These are phyloP conservation scores for Papilio glaucus DNA, from an alignment of 1,140 invertebrate species.

Conservation along the genomic window DNA sequence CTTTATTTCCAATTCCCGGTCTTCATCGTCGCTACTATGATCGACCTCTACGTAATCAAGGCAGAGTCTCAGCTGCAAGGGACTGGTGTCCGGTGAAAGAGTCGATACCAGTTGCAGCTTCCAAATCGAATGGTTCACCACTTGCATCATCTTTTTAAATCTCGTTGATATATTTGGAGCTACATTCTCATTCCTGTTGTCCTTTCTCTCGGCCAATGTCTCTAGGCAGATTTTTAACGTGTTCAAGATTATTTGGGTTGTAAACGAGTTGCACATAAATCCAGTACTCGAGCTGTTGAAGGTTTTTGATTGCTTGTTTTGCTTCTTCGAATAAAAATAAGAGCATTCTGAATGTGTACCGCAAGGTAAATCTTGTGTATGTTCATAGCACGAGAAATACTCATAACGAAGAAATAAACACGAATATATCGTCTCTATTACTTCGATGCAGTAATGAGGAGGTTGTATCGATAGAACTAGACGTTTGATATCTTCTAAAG, in stretches of 20 bases:
- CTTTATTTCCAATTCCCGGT: conserved; percentile 60
- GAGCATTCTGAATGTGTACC: conserved; percentile 80
- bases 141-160: conserved; percentile 66
- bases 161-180: conserved; percentile 53
- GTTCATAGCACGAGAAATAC: conserved; percentile 77
- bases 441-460: conserved; percentile 73
- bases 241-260: conserved; percentile 74
- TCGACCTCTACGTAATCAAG: conserved; percentile 78
- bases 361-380: conserved; percentile 68
- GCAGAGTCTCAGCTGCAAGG: conserved; percentile 68
- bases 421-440: conserved; percentile 79
- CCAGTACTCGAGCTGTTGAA: conserved; percentile 60
- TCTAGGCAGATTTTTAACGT: conserved; percentile 78
- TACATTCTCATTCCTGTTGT: conserved; percentile 47
- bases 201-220: conserved; percentile 58
- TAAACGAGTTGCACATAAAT: conserved; percentile 77
- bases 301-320: conserved; percentile 59
- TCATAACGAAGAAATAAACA: conserved; percentile 80
- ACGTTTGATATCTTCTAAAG: conserved; percentile 76
- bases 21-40: conserved; percentile 77
- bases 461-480: conserved; percentile 75
- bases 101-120: conserved; percentile 79
- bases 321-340: conserved; percentile 80
- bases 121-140: conserved; percentile 79
- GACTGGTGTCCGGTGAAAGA: conserved; percentile 70